These are phyloP conservation scores for Centropristis striata DNA, from an alignment of 2,113 vertebrate species.

Conservation along the genomic window DNA sequence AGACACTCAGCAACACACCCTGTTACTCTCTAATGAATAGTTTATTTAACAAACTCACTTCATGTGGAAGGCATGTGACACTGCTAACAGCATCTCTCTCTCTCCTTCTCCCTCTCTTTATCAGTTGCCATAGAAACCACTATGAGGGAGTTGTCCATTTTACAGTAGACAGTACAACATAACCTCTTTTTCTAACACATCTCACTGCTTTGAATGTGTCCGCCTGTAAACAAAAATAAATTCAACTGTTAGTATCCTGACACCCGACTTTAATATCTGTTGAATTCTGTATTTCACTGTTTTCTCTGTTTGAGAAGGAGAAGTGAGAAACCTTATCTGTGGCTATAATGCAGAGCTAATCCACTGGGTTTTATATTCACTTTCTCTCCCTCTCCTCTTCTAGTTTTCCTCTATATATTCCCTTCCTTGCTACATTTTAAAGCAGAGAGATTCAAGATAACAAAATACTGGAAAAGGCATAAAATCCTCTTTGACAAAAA, in stretches of 20 bases:
- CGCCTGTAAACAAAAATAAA: too few species aligned
- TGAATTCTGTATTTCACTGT: neutral
- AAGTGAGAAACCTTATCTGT: neutral
- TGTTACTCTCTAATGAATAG: conserved; percentile 19
- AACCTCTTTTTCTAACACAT: too few species aligned
- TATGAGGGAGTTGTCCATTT: neutral
- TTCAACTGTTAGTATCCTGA: too few species aligned
- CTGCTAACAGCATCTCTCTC: conserved; percentile 1
- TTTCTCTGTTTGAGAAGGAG: conserved; percentile 5
- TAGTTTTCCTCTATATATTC: neutral
- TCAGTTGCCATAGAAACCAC: conserved; percentile 24
- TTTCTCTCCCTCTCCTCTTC: neutral
- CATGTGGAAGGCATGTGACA: conserved; percentile 28
- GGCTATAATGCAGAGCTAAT: conserved; percentile 13
- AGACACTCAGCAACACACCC: too few species aligned
- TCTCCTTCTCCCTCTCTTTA: conserved; percentile 1
- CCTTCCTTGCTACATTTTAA: neutral
- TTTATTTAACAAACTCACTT: conserved; percentile 27
- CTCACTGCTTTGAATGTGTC: neutral
- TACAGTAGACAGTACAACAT: too few species aligned
- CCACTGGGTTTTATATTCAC: neutral
- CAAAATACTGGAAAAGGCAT: neutral
- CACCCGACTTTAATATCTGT: neutral
- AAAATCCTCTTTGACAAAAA: conserved; percentile 40
- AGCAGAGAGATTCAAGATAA: conserved; percentile 29